Base-by-base conservation (phyloP, 2,888 invertebrate genomes). In the Prosopocoilus inquinatus region DNA sequence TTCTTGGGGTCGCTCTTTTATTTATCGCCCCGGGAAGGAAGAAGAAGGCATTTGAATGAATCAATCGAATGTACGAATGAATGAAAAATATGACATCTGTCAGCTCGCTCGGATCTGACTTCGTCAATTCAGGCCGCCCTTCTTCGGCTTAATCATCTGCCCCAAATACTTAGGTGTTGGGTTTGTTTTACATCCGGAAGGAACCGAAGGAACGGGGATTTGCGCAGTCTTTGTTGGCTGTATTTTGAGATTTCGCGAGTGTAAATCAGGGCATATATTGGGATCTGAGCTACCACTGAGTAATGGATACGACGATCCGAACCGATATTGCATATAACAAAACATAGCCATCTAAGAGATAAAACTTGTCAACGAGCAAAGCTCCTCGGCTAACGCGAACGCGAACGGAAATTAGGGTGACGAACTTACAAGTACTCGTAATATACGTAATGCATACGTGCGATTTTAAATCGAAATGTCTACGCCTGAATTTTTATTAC, bases 311-410 rank as follows among this genome's bases (percentile, higher is more conserved):
- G 65, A 64, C 65, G 65, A 65, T 68, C 65, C 63, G 64, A 64
- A 64, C 65, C 68, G 69, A 71, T 70, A 71, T 71, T 70, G 69
- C 71, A 70, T 68, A 70, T 66, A 70, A 68, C 67, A 68, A 65
- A 68, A 67, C 68, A 69, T 68, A 64, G 65, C 64, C 65, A 64
- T 67, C 69, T 65, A 67, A 69, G 66, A 70, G 70, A 71, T 71
- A 70, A 71, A 71, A 73, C 69, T 72, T 73, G 71, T 70, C 72
- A 69, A 60, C 68, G 67, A 64, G 63, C 65, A 72, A 71, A 71
- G 70, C 70, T 65, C 64, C 20, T 28, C 20, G 7, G 20, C 20
- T 28, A 59, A 57, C 57, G 55, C 59, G 53, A 57, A 52, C 48
- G 48, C 43, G 36, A 57, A 48, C 33, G 34, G 52, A 49, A 57